These are phyloP conservation scores for Periophthalmodon schlosseri DNA, from an alignment of 2,113 vertebrate species.

Conservation along the genomic window DNA sequence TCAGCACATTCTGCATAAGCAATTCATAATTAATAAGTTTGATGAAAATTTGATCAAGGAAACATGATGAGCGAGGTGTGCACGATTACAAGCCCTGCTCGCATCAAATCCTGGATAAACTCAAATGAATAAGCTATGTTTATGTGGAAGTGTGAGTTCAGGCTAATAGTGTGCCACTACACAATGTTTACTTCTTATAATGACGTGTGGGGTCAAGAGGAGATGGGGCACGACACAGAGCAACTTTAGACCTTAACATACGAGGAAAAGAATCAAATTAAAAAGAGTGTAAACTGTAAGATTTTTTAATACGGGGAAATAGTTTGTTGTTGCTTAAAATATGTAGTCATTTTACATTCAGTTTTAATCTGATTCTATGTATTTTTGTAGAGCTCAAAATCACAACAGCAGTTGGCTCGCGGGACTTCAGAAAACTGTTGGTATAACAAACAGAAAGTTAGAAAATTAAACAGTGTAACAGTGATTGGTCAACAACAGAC, in stretches of 20 bases:
- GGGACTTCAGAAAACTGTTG: no score
- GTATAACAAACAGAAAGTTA: no score
- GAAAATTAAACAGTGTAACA: no score
- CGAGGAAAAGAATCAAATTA: neutral
- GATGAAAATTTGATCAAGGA: conserved; percentile 79
- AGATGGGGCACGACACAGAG: conserved; percentile 32
- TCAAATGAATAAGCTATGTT: conserved; percentile 77
- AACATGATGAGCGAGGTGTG: conserved; percentile 78
- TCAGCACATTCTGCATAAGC: conserved; percentile 70
- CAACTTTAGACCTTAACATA: neutral
- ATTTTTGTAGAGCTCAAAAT: no score
- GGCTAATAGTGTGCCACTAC: conserved; percentile 43
- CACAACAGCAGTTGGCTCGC: no score
- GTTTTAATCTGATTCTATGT: no score
- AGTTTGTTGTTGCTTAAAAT: no score
- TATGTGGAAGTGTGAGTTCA: conserved; percentile 61
- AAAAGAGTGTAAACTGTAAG: neutral
- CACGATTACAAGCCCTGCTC: conserved; percentile 74
- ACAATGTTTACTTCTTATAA: conserved; percentile 48
- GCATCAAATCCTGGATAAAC: conserved; percentile 80
- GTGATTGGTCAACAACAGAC: no score
- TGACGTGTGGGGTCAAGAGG: conserved; percentile 54
- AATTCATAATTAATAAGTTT: conserved; percentile 74
- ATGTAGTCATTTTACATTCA: no score
- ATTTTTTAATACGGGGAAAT: neutral